A percentile compares a stretch with the other conserved stretches of the same genome.
Conservation (phyloP, 1,140 invertebrate species). For the Ceratosolen solmsi region DNA sequence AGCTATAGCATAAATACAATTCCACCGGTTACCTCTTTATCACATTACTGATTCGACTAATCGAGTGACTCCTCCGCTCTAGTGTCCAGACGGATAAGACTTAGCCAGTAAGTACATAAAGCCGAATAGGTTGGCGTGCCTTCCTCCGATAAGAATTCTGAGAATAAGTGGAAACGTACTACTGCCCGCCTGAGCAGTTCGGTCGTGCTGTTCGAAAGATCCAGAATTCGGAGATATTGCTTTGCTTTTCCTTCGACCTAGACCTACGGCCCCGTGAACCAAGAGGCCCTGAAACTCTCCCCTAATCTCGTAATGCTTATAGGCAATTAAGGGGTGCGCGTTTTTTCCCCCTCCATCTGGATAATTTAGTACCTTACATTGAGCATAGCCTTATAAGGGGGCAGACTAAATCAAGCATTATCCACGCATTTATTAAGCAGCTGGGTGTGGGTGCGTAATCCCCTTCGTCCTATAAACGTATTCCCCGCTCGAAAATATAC, state of each 20-base stretch:
- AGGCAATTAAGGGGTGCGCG: background rate
- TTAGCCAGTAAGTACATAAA: background rate
- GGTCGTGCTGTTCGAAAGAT: no score
- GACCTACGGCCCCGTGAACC: background rate
- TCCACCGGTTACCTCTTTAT: background rate
- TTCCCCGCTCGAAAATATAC: background rate
- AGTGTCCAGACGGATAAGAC: background rate
- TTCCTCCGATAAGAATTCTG: conserved; percentile 11
- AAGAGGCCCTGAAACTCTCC: background rate
- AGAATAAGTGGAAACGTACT: conserved; percentile 15
- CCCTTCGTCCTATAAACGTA: background rate
- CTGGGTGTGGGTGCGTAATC: background rate
- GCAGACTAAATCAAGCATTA: background rate
- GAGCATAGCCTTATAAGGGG: conserved; percentile 10
- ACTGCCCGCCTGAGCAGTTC: background rate
- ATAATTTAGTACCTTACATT: background rate
- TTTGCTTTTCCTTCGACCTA: background rate
- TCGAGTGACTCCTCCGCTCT: background rate
- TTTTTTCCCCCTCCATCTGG: background rate
- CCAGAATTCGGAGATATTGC: background rate
- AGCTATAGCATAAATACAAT: background rate
- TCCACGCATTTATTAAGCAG: background rate
- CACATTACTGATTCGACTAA: background rate
- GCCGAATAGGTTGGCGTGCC: background rate
- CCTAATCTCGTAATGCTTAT: background rate